phyloP scores from a whole-genome alignment of 2,797 vertebrate species.

The Miichthys miiuy region DNA sequence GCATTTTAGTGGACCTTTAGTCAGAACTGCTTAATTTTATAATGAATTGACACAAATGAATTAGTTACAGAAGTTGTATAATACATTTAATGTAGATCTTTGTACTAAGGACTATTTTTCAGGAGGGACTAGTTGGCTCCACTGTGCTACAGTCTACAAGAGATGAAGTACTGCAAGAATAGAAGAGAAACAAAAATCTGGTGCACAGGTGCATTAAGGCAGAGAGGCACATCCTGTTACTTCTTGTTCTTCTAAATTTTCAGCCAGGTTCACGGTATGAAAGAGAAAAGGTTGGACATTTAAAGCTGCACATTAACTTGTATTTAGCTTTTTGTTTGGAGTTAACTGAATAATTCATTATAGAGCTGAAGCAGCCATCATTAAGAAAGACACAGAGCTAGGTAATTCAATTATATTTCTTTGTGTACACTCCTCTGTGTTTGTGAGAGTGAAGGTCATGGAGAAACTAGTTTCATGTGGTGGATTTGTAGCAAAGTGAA shows the following conservation, averaged over 20 bases:
- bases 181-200: not conserved
- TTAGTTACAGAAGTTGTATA: not conserved
- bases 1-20: not conserved
- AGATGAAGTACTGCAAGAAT: not conserved
- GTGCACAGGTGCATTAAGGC: not conserved
- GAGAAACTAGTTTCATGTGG: not conserved
- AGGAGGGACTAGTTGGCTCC: not conserved
- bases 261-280: not conserved
- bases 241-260: not conserved
- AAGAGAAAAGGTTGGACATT: not conserved
- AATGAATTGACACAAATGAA: not conserved
- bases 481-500: not conserved
- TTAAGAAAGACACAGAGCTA: not conserved
- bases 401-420: not conserved
- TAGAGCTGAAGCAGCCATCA: not conserved
- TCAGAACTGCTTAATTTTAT: not conserved
- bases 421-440: not conserved
- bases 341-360: not conserved
- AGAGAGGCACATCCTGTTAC: not conserved
- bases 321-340: not conserved
- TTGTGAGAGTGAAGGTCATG: not conserved
- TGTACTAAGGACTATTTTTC: not conserved
- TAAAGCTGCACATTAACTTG: not conserved
- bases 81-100: not conserved
- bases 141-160: not conserved